Base-by-base conservation (phyloP, 2,797 vertebrate genomes). In the Chrysolophus pictus region DNA sequence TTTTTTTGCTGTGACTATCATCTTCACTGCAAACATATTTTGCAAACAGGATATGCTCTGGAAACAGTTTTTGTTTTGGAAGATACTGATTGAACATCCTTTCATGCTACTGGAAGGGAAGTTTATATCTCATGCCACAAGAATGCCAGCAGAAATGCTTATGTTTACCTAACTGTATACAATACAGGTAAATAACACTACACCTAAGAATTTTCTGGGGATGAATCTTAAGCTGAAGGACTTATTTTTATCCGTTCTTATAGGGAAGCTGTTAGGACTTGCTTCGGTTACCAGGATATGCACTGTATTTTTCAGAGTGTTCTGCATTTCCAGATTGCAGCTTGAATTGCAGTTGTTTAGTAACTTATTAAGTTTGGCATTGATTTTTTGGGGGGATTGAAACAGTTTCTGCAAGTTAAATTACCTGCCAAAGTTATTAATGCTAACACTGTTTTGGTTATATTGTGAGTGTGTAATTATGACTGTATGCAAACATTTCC, bases 31-130 rank as follows among this genome's bases (percentile, higher is more conserved):
- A 68, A 77, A 85, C 16, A 3, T 21, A 10, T 59, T 59, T 93
- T 83, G 39, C 33, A 68, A 63, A 56, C 64, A 73, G 47, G 49
- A 79, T 24, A 35, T 73, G n/a, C 39, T 76, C 56, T 83, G 39
- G 19, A 42, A 78, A 80, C 39, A 87, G 14, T 49, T 92, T 26
- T 51, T 59, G 42, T 70, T 80, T 90, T 79, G 51, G 64, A 87
- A 63, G 26, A 59, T 76, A 26, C 56, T 72, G 4, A 59, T 88
- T 65, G 35, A 71, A 84, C 81, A 65, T 65, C 16, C 14, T 29
- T 65, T 75, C 3, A 2, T n/a, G 35, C 29, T n/a, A 29, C 42
- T 76, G 39, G 3, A 87, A 63, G 47, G 68, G 24, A 75, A 10
- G 3, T 1, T 10, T 44, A 16, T 21, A 41, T 65, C 75, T 53